phyloP scores from a whole-genome alignment of 2,888 invertebrate species.

The Ferrisia virgata region DNA sequence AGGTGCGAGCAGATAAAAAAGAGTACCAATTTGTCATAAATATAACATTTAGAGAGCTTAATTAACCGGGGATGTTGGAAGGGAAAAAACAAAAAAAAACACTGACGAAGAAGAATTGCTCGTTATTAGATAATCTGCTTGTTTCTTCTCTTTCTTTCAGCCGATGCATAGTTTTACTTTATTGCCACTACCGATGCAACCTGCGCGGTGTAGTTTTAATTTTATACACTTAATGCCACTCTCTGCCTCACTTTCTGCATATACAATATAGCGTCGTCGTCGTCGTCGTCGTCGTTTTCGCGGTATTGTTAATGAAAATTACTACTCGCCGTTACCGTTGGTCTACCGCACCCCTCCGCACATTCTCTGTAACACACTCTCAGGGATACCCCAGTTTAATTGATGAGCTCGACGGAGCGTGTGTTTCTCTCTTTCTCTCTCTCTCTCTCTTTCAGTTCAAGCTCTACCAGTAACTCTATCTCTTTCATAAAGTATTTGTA shows the following conservation, averaged over 20 bases:
- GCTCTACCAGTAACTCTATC: not conserved
- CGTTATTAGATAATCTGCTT: not conserved
- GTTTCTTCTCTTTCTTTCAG: not conserved
- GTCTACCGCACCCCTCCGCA: not conserved
- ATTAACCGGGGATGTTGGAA: not conserved
- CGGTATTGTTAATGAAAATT: conserved; percentile 17
- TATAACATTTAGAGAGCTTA: not conserved
- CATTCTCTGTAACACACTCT: not conserved
- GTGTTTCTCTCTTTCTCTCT: not conserved
- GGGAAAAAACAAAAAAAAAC: not conserved
- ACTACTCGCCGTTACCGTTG: not conserved
- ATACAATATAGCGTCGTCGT: not conserved
- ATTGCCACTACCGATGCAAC: not conserved
- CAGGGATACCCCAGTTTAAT: conserved; percentile 12
- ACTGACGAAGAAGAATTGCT: not conserved
- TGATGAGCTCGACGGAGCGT: conserved; percentile 17
- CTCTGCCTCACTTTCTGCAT: not conserved
- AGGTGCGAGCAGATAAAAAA: not conserved
- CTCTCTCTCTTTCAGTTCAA: not conserved
- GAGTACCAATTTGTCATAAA: not conserved
- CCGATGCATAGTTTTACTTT: not conserved
- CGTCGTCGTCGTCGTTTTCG: not conserved
- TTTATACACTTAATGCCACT: not conserved
- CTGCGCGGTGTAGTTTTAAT: not conserved
- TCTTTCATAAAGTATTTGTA: not conserved